These are phyloP conservation scores for Chionodraco myersi DNA, from an alignment of 2,113 vertebrate species.

Conservation along the genomic window DNA sequence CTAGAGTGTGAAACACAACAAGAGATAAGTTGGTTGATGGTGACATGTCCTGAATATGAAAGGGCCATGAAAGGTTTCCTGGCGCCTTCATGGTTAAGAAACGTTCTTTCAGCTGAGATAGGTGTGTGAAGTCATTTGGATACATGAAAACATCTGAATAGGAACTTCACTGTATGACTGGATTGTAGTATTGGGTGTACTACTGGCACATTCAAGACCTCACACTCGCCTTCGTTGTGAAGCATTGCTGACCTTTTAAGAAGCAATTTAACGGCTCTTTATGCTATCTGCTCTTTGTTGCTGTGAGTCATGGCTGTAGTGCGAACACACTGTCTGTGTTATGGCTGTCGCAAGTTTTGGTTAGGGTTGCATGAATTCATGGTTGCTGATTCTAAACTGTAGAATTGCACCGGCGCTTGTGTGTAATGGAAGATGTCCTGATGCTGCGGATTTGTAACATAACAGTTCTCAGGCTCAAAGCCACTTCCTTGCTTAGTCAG, in stretches of 20 bases:
- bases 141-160: constrained; percentile 17
- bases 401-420: constrained; percentile 15
- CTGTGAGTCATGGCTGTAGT: constrained; percentile 34
- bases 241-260: constrained; percentile 13
- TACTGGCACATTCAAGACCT: constrained; percentile 8
- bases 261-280: neutral
- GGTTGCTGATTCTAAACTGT: constrained; percentile 39
- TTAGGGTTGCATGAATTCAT: constrained; percentile 39
- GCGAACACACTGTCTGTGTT: constrained; percentile 52
- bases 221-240: neutral
- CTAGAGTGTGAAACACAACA: constrained; percentile 68
- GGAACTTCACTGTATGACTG: constrained; percentile 50
- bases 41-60: constrained; percentile 29
- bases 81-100: constrained; percentile 56
- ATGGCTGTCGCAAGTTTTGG: constrained; percentile 39
- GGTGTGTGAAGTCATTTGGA: constrained; percentile 2
- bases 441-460: constrained; percentile 59
- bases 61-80: constrained; percentile 51
- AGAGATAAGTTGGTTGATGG: neutral
- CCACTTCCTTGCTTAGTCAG: constrained; percentile 83
- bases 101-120: constrained; percentile 32
- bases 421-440: constrained; percentile 60
- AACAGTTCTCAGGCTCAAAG: constrained; percentile 66
- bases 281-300: neutral
- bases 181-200: constrained; percentile 21